A percentile compares a stretch with the other conserved stretches of the same genome.
Conservation (phyloP, 1,140 invertebrate genomes). For the Drosophila truncata region DNA sequence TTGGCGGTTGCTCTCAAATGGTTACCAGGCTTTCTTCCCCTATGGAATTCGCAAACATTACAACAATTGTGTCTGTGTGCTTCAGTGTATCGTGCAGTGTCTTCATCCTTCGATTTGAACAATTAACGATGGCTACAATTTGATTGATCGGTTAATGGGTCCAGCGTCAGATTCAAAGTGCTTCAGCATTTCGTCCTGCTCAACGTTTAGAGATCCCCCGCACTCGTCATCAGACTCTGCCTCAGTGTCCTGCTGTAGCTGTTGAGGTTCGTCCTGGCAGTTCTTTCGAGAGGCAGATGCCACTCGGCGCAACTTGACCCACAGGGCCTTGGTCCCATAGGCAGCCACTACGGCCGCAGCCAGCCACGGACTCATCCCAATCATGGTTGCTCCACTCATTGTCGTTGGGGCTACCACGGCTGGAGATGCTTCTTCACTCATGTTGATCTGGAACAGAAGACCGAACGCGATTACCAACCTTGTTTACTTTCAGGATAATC, state of each 20-base stretch:
- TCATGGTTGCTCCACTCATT: not conserved
- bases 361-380: not conserved
- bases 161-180: not conserved
- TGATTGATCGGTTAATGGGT: not conserved
- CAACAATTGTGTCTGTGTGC: not conserved
- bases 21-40: slow-evolving; percentile 13
- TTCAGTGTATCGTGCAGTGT: not conserved
- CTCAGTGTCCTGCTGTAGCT: not conserved
- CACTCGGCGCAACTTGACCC: not conserved
- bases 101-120: not conserved
- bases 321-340: slow-evolving; percentile 1
- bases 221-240: not conserved
- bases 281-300: not conserved
- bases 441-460: not conserved
- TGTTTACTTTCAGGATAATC: not conserved
- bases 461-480: not conserved
- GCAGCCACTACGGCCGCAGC: not conserved
- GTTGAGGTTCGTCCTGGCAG: too few species aligned
- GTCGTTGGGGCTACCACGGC: not conserved
- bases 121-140: not conserved
- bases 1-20: too few species aligned
- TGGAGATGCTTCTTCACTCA: not conserved
- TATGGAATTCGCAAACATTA: slow-evolving; percentile 27
- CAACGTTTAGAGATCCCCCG: not conserved
- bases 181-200: not conserved